Evolutionary conservation across 2,797 vertebrate species (phyloP), one percentile per base, ranked within the genome.

Genomic region (Melanotaenia parkinsoni): DNA sequence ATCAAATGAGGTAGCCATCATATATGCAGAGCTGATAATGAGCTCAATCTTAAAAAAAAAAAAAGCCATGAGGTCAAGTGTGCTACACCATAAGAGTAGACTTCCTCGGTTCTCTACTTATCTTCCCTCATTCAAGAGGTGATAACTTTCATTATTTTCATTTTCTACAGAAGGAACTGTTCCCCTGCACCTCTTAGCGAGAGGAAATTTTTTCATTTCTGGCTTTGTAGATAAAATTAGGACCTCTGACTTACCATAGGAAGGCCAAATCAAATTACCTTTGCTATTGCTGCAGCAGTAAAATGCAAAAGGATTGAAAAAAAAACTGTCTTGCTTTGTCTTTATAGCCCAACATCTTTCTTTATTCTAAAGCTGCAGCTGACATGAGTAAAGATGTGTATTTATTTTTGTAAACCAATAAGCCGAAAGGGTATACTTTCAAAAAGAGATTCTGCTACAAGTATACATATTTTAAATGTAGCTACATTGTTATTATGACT

Each of bases 71-170:
- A 79, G 84, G 81, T 85, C 70, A 80, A 86, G 54, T 67, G 35
- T 50, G 58, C 28, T 81, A 61, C 85, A 87, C 81, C 59, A 30
- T 62, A 51, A 58, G 63, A 71, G 67, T 43, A 54, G 4, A 51
- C 71, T 63, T 67, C 76, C 74, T 79, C 33, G 50, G 28, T 74
- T 73, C 72, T 74, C 30, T 54, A 58, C 67, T 40, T 87, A 88
- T 87, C 81, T 77, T 20, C 80, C 76, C 58, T 87, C 67, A 69
- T 58, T 76, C 64, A 69, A 68, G 64, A 72, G 53, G 67, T 85
- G 80, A 88, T 90, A 87, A 76, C 63, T 50, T 61, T 80, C 72
- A 77, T 75, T 60, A 26, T 77, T 89, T 86, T 82, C 60, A 74
- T 83, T 79, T 80, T 75, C 56, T 20, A 14, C 18, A 63, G 56